Base-by-base conservation (phyloP, 1,140 invertebrate species). In the Pachypeltis micranthus region DNA sequence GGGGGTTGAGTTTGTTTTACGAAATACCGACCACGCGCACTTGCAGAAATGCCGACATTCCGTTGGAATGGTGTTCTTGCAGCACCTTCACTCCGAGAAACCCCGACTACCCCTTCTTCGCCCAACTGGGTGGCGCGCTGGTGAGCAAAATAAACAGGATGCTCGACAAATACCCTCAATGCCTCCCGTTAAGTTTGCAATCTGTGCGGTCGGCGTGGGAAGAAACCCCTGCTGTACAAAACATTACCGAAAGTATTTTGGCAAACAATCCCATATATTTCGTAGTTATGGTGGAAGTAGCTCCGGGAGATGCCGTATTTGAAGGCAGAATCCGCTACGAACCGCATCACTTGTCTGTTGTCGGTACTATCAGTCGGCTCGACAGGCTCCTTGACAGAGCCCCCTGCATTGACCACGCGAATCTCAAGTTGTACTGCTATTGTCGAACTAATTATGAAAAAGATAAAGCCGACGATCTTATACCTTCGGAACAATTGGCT, bases 1-100 rank as follows among this genome's bases (percentile, higher is more conserved):
- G 25, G 16, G 83, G 87, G 1, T 85, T 89, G 16, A 93, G 90
- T 72, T 78, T 90, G 59, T 90, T 93, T 70, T 71, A 82, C 1
- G 78, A 83, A 0, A 80, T 93, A 39, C 81, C 86, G 0, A 72
- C 73, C n/a, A 78, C 81, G 39, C 75, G 92, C 7, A 91, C 85
- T 0, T 95, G 92, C 72, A 72, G 78, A 24, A 74, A 77, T 56
- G 90, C 90, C 0, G 81, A 77, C 0, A 90, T 95, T 44, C 80
- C 84, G 0, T 81, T 83, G 28, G 86, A 92, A 68, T 93, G 87
- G 84, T 95, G 91, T 70, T 86, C 87, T 14, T 95, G 91, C 69
- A 81, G 87, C 64, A 78, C 78, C 61, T 80, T 77, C 7, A 71
- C 72, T 44, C 79, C 81, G 64, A 68, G 84, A 14, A 68, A 76